Conservation (phyloP, 2,113 vertebrate genomes). For the Sterna hirundo region DNA sequence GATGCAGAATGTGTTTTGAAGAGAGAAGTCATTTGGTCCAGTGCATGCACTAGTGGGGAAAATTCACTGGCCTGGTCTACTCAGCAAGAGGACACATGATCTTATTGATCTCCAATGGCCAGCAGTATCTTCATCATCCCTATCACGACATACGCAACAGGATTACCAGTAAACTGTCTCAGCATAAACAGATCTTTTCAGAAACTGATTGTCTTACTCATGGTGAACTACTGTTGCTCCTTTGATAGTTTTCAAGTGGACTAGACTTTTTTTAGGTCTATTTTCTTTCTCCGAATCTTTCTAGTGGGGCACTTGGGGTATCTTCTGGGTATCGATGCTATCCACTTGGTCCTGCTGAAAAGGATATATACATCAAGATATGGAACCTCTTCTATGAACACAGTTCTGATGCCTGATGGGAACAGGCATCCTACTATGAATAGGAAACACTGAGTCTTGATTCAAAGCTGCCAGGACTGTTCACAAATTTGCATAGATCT, state of each 20-base stretch:
- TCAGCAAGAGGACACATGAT: not conserved
- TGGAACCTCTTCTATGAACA: not conserved
- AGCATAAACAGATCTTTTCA: not conserved
- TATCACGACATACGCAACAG: fast-evolving
- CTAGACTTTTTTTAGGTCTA: not conserved
- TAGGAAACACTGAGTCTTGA: not conserved
- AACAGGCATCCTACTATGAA: not conserved
- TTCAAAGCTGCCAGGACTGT: not conserved
- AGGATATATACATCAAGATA: not conserved
- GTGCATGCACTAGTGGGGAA: not conserved
- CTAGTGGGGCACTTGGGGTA: not conserved
- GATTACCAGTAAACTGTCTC: not conserved
- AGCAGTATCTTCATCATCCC: not conserved
- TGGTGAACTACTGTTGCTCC: not conserved
- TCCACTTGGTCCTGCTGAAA: not conserved
- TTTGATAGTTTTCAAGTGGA: not conserved
- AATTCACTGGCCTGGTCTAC: not conserved
- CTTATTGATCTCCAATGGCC: not conserved
- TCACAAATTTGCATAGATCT: not conserved
- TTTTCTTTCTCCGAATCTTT: not conserved
- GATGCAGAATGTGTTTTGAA: not conserved
- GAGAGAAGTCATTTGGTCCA: not conserved
- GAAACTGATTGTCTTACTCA: not conserved
- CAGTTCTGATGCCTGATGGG: not conserved
- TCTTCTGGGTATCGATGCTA: not conserved